phyloP scores from a whole-genome alignment of 2,113 vertebrate genomes.

The Varanus komodoensis region DNA sequence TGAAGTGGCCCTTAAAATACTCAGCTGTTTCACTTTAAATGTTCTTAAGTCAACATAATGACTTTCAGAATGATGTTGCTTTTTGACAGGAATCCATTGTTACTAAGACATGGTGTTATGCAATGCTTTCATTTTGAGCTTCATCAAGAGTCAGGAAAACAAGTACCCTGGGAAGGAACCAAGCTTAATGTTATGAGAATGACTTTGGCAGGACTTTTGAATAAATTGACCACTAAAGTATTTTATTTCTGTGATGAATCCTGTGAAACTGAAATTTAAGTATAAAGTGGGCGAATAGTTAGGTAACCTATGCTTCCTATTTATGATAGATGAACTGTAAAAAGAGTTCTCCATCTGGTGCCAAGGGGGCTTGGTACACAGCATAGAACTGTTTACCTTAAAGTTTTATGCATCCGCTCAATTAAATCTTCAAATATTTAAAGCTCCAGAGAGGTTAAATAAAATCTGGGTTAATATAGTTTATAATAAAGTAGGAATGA shows the following conservation, averaged over 20 bases:
- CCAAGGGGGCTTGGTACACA: neutral
- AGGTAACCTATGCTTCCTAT: neutral
- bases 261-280: neutral
- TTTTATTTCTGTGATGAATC: slow-evolving; percentile 4
- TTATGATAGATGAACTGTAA: slow-evolving; percentile 1
- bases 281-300: neutral
- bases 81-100: neutral
- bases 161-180: neutral
- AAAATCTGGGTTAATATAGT: neutral
- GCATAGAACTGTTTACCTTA: neutral
- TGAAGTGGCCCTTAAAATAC: neutral
- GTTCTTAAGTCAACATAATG: neutral
- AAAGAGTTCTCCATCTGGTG: slow-evolving; percentile 7
- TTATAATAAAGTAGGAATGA: neutral
- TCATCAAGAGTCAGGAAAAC: neutral
- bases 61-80: neutral
- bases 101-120: neutral
- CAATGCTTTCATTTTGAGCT: neutral
- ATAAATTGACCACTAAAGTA: neutral
- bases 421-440: slow-evolving; percentile 18
- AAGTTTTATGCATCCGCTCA: neutral
- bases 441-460: neutral
- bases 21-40: neutral
- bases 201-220: neutral
- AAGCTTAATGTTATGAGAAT: neutral